phyloP scores from a whole-genome alignment of 2,113 vertebrate species.

The Psammodynastes pulverulentus region DNA sequence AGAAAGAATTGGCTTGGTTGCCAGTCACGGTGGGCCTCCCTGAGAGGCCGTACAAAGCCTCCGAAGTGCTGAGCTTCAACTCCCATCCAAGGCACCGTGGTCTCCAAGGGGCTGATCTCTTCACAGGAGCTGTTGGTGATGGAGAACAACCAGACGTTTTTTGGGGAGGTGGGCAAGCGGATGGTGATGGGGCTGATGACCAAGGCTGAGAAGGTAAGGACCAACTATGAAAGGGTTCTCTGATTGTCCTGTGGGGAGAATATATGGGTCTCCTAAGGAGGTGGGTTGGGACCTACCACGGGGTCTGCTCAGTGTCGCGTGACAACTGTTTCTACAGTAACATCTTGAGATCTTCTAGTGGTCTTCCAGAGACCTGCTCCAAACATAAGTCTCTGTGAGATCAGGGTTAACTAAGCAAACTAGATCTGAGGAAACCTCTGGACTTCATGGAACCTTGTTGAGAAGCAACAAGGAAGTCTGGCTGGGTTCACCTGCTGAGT shows the following conservation, averaged over 20 bases:
- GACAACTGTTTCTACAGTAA: background rate
- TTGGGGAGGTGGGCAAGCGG: constrained; percentile 93
- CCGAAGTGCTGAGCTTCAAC: background rate
- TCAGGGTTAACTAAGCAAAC: background rate
- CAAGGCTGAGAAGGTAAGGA: constrained; percentile 90
- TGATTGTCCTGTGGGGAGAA: background rate
- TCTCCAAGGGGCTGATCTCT: constrained; percentile 25
- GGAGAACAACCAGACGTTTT: constrained; percentile 86
- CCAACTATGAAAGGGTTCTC: background rate
- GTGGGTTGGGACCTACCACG: background rate
- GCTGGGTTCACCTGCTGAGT: background rate
- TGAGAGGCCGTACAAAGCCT: too few species aligned
- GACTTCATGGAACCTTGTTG: too few species aligned
- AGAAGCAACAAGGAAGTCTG: background rate
- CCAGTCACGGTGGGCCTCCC: background rate
- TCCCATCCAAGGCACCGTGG: background rate
- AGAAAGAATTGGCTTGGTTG: background rate
- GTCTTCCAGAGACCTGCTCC: background rate
- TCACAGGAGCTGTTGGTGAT: constrained; percentile 84
- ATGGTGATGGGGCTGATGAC: constrained; percentile 93
- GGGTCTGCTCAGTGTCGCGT: background rate
- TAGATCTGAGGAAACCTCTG: background rate
- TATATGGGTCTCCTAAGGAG: background rate
- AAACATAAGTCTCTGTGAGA: background rate
- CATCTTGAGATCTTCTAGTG: background rate